Percentiles rank a stretch among this genome's conserved stretches.
Conservation (phyloP, 2,888 invertebrate species). For the Epinotia ramella region DNA sequence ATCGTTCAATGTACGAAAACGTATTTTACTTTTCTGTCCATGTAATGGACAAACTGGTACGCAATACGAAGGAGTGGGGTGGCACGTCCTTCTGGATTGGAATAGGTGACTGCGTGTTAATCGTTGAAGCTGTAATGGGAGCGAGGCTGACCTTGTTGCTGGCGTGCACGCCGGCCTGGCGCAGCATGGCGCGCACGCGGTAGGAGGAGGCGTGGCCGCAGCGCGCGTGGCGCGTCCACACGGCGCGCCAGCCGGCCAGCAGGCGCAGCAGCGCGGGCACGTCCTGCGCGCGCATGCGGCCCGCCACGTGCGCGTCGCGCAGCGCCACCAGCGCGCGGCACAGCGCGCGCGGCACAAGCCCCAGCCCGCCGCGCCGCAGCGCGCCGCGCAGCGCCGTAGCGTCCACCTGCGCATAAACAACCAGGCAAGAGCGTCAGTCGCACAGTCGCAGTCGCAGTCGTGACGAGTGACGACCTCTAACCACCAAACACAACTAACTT, state of each 20-base stretch:
- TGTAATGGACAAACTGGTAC: too few relatives aligned
- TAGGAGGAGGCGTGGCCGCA: conserved; percentile 64
- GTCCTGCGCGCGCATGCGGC: conserved; percentile 85
- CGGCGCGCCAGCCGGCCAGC: conserved; percentile 69
- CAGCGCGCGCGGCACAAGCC: conserved; percentile 82
- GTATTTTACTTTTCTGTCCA: too few relatives aligned
- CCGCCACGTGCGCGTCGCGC: conserved; percentile 87
- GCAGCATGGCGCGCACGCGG: conserved; percentile 86
- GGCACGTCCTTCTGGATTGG: too few relatives aligned
- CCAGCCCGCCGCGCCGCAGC: conserved; percentile 85
- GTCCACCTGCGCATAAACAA: conserved; percentile 49
- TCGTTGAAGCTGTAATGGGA: too few relatives aligned
- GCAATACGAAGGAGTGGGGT: too few relatives aligned
- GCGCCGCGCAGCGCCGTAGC: conserved; percentile 63
- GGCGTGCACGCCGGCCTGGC: conserved; percentile 87
- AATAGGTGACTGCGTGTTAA: too few relatives aligned
- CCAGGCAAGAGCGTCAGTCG: too few relatives aligned
- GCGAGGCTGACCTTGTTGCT: conserved; percentile 93
- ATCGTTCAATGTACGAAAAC: too few relatives aligned
- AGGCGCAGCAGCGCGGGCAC: conserved; percentile 87
- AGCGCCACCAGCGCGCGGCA: conserved; percentile 89
- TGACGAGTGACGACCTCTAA: too few relatives aligned
- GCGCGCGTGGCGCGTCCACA: conserved; percentile 37
- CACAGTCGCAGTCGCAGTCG: too few relatives aligned
- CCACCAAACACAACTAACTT: conserved; percentile 58